phyloP scores from a whole-genome alignment of 2,113 vertebrate genomes.

The Varanus salvator region DNA sequence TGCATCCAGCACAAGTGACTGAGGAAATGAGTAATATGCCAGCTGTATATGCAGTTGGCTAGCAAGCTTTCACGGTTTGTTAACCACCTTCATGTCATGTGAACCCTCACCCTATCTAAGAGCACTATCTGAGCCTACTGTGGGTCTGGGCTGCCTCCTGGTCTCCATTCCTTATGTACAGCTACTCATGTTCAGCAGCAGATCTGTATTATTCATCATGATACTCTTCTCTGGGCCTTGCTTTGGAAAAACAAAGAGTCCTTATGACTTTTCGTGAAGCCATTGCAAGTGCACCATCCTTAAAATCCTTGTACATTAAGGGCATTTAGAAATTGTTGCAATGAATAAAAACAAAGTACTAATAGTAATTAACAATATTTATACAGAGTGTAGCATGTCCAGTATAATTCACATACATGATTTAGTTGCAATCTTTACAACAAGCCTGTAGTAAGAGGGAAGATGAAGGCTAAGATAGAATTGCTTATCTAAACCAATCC shows the following conservation, averaged over 20 bases:
- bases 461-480: not conserved
- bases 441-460: not conserved
- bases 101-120: not conserved
- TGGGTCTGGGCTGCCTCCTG: too few species aligned
- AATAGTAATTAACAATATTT: not conserved
- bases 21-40: too few species aligned
- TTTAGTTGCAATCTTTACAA: not conserved
- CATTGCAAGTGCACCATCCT: not conserved
- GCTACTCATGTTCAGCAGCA: not conserved
- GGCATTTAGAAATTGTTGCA: not conserved
- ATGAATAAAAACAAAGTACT: not conserved
- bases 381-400: not conserved
- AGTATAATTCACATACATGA: not conserved
- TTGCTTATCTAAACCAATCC: not conserved
- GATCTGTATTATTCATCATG: not conserved
- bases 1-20: too few species aligned
- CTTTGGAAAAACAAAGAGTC: not conserved
- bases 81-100: too few species aligned
- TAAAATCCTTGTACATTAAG: not conserved
- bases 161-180: not conserved
- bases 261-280: not conserved
- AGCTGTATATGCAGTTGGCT: too few species aligned
- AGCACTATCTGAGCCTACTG: not conserved
- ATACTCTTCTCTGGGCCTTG: not conserved
- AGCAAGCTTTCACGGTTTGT: too few species aligned